Conservation (phyloP, 2,113 vertebrate genomes). For the Megaceryle maxima region DNA sequence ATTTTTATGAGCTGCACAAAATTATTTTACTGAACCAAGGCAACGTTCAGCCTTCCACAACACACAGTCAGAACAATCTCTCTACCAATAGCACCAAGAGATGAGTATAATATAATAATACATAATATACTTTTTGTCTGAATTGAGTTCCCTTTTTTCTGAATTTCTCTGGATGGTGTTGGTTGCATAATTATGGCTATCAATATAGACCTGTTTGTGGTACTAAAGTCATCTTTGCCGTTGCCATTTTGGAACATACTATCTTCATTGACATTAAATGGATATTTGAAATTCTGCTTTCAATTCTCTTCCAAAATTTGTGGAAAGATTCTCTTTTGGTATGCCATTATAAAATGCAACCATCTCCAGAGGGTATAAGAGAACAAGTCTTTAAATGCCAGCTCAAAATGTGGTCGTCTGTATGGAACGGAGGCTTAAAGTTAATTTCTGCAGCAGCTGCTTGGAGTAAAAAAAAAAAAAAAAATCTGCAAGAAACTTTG, state of each 20-base stretch:
- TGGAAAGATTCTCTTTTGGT: neutral
- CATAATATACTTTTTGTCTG: neutral
- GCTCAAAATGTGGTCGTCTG: neutral
- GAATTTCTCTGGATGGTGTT: neutral
- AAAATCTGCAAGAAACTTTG: neutral
- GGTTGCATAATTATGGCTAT: neutral
- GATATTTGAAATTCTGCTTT: neutral
- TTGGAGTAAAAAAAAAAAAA: neutral
- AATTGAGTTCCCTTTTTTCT: neutral
- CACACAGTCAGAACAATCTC: neutral
- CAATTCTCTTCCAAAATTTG: neutral
- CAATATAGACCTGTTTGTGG: neutral
- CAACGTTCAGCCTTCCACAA: neutral
- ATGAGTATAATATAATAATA: neutral
- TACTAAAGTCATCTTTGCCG: neutral
- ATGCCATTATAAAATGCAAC: neutral
- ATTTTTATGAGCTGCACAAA: neutral
- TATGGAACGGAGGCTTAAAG: neutral
- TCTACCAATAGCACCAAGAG: neutral
- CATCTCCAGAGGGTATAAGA: neutral
- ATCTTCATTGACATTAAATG: neutral
- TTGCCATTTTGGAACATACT: neutral
- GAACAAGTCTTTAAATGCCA: neutral
- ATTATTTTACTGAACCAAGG: neutral
- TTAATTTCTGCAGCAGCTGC: constrained; percentile 12